A percentile compares a stretch with the other conserved stretches of the same genome.
phyloP scores from a whole-genome alignment of 2,797 vertebrate genomes.

The Syngnathus acus region DNA sequence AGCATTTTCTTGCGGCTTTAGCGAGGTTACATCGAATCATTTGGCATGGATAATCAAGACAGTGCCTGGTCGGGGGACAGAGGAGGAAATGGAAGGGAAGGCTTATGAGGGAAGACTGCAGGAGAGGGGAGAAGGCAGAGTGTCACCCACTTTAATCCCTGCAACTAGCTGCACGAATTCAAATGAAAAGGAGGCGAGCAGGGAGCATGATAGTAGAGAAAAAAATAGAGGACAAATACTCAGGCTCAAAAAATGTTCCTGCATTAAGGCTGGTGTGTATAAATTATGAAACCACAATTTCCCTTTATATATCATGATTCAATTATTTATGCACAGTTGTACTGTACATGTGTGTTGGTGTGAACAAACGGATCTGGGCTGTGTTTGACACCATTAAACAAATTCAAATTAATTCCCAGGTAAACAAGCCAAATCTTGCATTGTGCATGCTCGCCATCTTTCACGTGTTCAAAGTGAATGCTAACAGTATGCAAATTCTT shows the following conservation, averaged over 20 bases:
- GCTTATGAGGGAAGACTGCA: conserved; percentile 8
- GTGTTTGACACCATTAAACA: background rate
- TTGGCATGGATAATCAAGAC: conserved; percentile 11
- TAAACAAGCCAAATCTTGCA: background rate
- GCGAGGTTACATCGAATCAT: conserved; percentile 10
- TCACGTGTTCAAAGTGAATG: background rate
- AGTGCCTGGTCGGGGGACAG: background rate
- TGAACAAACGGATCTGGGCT: background rate
- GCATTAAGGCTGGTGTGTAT: conserved; percentile 8
- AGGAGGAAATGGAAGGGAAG: background rate
- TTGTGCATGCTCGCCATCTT: background rate
- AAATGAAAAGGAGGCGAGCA: conserved; percentile 18
- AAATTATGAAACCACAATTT: conserved; percentile 15
- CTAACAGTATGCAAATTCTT: background rate
- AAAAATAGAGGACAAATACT: conserved; percentile 18
- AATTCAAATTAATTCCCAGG: background rate
- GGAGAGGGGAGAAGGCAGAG: conserved; percentile 11
- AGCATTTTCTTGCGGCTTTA: conserved; percentile 7
- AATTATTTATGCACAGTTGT: background rate
- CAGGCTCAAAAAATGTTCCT: conserved; percentile 4
- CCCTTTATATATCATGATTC: conserved; percentile 3
- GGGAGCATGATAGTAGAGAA: conserved; percentile 16
- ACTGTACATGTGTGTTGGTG: background rate
- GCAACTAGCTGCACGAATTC: conserved; percentile 19
- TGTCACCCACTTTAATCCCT: conserved; percentile 29